phyloP scores from a whole-genome alignment of 1,140 invertebrate species.

The Camponotus vicinus region DNA sequence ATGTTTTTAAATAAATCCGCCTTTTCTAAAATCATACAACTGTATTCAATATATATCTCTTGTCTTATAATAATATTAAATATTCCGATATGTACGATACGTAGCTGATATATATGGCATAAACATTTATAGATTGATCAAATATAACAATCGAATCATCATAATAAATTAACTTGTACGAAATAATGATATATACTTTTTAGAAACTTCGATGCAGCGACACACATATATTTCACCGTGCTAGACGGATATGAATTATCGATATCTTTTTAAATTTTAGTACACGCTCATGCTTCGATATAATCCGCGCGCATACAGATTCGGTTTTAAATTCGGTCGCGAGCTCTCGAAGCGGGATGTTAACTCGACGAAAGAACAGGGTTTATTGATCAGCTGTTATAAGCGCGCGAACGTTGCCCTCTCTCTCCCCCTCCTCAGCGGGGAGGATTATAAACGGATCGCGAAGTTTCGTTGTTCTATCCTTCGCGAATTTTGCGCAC shows the following conservation, averaged over 20 bases:
- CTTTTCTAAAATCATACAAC: neutral
- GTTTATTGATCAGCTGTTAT: constrained; percentile 70
- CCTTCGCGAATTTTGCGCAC: constrained; percentile 51
- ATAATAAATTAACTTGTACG: neutral
- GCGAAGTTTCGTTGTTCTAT: constrained; percentile 54
- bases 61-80: neutral
- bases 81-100: neutral
- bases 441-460: constrained; percentile 66
- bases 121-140: too few species aligned
- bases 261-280: constrained; percentile 30
- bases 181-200: constrained; percentile 2
- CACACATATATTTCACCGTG: too few species aligned
- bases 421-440: neutral
- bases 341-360: constrained; percentile 13
- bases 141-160: too few species aligned
- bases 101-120: too few species aligned
- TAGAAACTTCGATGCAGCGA: neutral
- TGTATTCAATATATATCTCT: neutral
- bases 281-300: neutral
- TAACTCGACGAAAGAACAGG: constrained; percentile 35
- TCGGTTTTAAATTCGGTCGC: constrained; percentile 32
- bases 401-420: constrained; percentile 50
- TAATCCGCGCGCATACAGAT: constrained; percentile 27
- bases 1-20: neutral
- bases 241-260: constrained; percentile 17